Percentiles rank a stretch among this genome's conserved stretches.
phyloP scores from a whole-genome alignment of 2,797 vertebrate species.

The Anomalospiza imberbis region DNA sequence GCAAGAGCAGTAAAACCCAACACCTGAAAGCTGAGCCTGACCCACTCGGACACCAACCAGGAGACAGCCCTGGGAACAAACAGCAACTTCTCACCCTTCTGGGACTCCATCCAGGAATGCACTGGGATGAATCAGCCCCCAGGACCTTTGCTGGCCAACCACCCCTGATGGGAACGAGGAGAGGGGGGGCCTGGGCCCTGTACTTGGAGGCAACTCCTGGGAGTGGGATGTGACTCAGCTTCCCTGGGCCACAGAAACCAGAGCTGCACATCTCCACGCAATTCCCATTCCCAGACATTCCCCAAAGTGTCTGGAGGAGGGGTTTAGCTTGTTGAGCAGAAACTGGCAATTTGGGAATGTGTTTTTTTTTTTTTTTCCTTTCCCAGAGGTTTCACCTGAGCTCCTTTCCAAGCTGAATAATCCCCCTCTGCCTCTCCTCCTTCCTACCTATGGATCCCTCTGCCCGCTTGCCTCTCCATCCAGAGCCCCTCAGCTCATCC shows the following conservation, averaged over 20 bases:
- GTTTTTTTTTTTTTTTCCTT: background rate
- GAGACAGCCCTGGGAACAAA: background rate
- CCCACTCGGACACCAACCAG: background rate
- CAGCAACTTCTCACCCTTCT: background rate
- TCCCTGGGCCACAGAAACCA: slow-evolving; percentile 42
- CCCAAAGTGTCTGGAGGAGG: slow-evolving; percentile 14
- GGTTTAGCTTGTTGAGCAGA: background rate
- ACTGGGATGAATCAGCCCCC: background rate
- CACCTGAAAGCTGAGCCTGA: background rate
- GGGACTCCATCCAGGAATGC: background rate
- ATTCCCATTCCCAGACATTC: slow-evolving; percentile 7
- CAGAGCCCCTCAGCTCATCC: background rate
- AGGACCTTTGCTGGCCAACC: background rate
- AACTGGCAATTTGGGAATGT: background rate
- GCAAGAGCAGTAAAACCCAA: background rate
- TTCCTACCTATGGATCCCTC: background rate
- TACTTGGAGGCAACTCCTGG: background rate
- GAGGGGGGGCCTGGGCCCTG: accelerated
- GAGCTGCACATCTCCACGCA: background rate
- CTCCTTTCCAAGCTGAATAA: background rate
- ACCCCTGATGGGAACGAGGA: accelerated
- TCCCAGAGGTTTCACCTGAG: background rate
- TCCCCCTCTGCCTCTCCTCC: background rate
- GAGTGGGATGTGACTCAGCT: slow-evolving; percentile 32
- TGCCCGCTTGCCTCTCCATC: background rate